Evolutionary conservation across 2,113 vertebrate species (phyloP), one percentile per base, ranked within the genome.

Genomic region (Malurus elegans): DNA sequence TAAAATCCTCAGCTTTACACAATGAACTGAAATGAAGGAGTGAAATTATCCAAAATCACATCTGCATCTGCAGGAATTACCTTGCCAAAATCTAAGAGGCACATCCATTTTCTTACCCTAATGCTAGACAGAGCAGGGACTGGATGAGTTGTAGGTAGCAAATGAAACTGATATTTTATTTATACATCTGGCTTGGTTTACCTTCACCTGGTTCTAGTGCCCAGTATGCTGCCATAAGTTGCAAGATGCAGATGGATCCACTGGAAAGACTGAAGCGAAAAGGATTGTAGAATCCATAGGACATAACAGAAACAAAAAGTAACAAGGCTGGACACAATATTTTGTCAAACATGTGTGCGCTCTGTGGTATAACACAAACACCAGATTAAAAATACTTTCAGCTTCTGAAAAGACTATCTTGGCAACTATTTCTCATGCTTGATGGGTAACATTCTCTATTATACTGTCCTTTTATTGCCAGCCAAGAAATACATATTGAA

Each of bases 271-370:
- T 28, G 23, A 48, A 62, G 21, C 2, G 12, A 12, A 50, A 91
- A 38, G n/a, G 36, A 56, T 10, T 36, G 44, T 3, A 72, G 24
- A 45, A 73, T 18, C 57, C 25, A 9, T 20, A 20, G 17, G 18
- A n/a, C 36, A 20, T 21, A 18, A 82, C 8, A 82, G 58, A 75
- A 79, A 76, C 14, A 51, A 70, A 84, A 74, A 1, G 8, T 1
- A 69, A 23, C 36, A 57, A 62, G 67, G 50, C 34, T 70, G 50
- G 16, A 58, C 31, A 50, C 19, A 42, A 3, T 24, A 42, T 11
- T 76, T 42, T 48, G n/a, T 32, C 31, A 81, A 78, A 36, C 23
- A 53, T 0, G 0, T 2, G 3, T 9, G 12, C 24, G 18, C 6
- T 82, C 32, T 40, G 12, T 10, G 45, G 20, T 62, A 14, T 20